phyloP scores from a whole-genome alignment of 1,140 invertebrate genomes.

The Agrilus planipennis region DNA sequence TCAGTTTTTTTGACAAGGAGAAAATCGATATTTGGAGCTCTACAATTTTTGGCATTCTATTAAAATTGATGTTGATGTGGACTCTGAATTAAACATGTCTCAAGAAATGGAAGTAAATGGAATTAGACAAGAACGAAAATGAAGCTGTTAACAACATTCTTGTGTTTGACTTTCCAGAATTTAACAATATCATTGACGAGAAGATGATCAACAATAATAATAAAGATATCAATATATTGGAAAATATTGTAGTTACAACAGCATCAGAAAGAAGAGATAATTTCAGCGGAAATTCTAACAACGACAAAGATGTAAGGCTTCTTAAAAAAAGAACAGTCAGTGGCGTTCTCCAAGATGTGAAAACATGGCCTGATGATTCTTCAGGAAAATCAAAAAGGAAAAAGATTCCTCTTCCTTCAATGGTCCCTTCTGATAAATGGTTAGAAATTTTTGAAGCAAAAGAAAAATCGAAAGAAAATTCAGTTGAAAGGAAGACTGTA shows the following conservation, averaged over 20 bases:
- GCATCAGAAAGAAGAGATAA: background rate
- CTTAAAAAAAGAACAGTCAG: background rate
- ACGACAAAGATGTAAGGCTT: background rate
- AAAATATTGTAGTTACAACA: background rate
- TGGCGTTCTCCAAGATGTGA: background rate
- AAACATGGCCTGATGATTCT: constrained; percentile 1
- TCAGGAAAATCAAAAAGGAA: background rate
- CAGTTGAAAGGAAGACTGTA: background rate
- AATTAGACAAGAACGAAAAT: too few relatives aligned
- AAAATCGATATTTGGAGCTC: too few relatives aligned
- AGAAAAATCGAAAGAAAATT: constrained; percentile 1
- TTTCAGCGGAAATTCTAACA: background rate
- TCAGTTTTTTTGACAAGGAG: too few relatives aligned
- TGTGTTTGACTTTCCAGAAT: too few relatives aligned
- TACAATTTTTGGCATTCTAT: too few relatives aligned
- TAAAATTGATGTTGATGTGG: too few relatives aligned
- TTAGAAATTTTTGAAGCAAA: background rate
- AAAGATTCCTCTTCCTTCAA: background rate
- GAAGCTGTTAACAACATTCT: too few relatives aligned
- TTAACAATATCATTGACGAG: too few relatives aligned
- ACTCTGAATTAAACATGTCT: too few relatives aligned
- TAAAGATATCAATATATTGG: constrained; percentile 2
- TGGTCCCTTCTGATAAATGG: background rate
- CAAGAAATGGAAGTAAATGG: too few relatives aligned
- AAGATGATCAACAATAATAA: too few relatives aligned